phyloP scores from a whole-genome alignment of 2,113 vertebrate species.

The Actenoides lindsayi region DNA sequence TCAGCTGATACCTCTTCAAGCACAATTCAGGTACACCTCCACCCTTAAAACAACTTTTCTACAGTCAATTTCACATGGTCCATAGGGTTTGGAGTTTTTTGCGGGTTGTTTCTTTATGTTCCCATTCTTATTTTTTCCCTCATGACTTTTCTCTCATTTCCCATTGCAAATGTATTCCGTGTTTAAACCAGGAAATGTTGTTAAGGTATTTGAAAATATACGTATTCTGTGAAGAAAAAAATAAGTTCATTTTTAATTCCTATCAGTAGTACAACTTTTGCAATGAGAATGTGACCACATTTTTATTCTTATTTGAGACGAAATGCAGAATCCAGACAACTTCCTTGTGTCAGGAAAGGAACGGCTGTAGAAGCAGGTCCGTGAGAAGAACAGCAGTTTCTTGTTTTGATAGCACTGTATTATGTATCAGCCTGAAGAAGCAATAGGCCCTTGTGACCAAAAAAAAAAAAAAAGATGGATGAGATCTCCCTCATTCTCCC shows the following conservation, averaged over 20 bases:
- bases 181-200: background rate
- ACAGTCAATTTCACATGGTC: background rate
- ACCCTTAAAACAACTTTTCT: background rate
- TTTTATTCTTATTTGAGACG: background rate
- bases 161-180: background rate
- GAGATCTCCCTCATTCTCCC: background rate
- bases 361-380: background rate
- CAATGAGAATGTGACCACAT: background rate
- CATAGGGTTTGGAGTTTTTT: background rate
- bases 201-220: background rate
- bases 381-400: background rate
- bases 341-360: background rate
- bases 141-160: background rate
- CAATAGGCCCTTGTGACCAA: no score
- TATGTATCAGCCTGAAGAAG: background rate
- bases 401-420: background rate
- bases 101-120: background rate
- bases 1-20: constrained; percentile 24
- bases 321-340: background rate
- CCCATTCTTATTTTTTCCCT: background rate
- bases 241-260: background rate
- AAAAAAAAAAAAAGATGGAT: background rate
- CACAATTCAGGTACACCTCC: background rate
- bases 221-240: background rate
- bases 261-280: background rate